Evolutionary conservation across 2,888 invertebrate genomes (phyloP).

Genomic region (Stenodema calcarata): DNA sequence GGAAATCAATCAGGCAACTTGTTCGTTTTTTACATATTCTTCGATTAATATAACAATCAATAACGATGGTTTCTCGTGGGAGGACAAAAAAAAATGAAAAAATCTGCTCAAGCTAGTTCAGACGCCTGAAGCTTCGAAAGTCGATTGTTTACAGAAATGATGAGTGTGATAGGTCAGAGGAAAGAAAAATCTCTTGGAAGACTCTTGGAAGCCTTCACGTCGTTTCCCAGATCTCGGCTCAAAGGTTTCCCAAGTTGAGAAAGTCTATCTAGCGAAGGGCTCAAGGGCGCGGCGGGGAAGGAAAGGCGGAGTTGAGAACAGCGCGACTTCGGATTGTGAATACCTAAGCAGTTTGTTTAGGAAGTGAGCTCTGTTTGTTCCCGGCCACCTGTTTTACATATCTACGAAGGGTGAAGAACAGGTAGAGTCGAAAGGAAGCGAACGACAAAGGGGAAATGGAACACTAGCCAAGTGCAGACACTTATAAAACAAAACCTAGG

Average conservation of each 20-base stretch:
- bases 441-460: background rate
- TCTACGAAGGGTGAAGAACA: background rate
- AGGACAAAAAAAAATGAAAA: too few species aligned
- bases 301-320: background rate
- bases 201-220: background rate
- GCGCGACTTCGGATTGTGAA: slow-evolving; percentile 9
- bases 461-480: too few species aligned
- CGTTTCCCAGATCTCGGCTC: background rate
- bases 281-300: background rate
- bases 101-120: too few species aligned
- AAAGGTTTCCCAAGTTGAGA: background rate
- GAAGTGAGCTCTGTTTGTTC: slow-evolving; percentile 6
- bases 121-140: too few species aligned
- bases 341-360: slow-evolving; percentile 21
- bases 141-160: background rate
- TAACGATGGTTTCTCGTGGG: too few species aligned
- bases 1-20: too few species aligned
- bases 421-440: background rate
- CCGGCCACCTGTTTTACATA: slow-evolving; percentile 10
- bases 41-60: too few species aligned
- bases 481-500: background rate
- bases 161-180: background rate
- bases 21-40: too few species aligned
- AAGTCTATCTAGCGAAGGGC: background rate
- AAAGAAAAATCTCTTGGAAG: background rate